These are phyloP conservation scores for Xestia rhomboidea DNA, from an alignment of 2,888 invertebrate species.

Conservation along the genomic window DNA sequence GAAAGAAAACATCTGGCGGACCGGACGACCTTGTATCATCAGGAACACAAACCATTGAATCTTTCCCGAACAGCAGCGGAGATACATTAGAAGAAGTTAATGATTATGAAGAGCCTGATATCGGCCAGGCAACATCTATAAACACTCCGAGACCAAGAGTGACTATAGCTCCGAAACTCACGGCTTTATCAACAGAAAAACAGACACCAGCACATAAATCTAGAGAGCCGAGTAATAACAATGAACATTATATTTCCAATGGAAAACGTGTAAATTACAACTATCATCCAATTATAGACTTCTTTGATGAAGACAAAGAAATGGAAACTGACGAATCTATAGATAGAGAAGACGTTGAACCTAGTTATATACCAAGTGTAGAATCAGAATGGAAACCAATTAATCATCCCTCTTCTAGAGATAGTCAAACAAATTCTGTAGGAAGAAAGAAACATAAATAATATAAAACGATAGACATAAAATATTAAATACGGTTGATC, in stretches of 20 bases:
- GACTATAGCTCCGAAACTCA: slow-evolving; percentile 84
- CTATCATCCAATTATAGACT: slow-evolving; percentile 96
- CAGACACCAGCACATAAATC: slow-evolving; percentile 67
- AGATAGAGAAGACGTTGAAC: slow-evolving; percentile 83
- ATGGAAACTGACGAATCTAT: slow-evolving; percentile 79
- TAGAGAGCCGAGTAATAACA: slow-evolving; percentile 69
- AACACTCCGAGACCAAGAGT: slow-evolving; percentile 71
- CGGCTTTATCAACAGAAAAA: slow-evolving; percentile 78
- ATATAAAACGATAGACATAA: slow-evolving; percentile 6
- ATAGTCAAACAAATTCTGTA: slow-evolving; percentile 69
- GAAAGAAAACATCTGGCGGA: slow-evolving; percentile 84
- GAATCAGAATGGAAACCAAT: slow-evolving; percentile 90
- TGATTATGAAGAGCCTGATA: slow-evolving; percentile 80
- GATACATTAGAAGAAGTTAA: slow-evolving; percentile 83
- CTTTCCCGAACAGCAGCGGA: slow-evolving; percentile 74
- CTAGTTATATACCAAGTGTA: slow-evolving; percentile 74
- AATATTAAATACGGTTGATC: slow-evolving; percentile 35
- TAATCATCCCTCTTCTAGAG: slow-evolving; percentile 79
- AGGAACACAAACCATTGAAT: slow-evolving; percentile 84
- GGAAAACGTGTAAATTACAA: slow-evolving; percentile 93
- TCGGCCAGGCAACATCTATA: slow-evolving; percentile 72
- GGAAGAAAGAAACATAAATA: slow-evolving; percentile 68
- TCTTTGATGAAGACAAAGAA: slow-evolving; percentile 91
- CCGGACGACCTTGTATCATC: slow-evolving; percentile 86
- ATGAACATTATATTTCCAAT: slow-evolving; percentile 73